Base-by-base conservation (phyloP, 2,113 vertebrate species). In the Girardinichthys multiradiatus region DNA sequence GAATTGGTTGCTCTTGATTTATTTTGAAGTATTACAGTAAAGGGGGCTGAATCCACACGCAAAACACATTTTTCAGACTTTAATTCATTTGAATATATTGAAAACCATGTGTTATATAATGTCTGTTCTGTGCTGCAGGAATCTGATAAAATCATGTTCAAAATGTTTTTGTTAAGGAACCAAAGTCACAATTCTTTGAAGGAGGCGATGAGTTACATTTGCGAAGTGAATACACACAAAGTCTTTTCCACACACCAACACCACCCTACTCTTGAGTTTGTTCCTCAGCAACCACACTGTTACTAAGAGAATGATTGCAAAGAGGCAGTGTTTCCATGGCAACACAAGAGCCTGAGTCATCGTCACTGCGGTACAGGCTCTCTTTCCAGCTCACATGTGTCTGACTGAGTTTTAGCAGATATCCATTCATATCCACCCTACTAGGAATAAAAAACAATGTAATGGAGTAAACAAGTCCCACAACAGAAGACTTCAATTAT, bases 221-320 rank as follows among this genome's bases (percentile, higher is more conserved):
- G 24, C 33, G 35, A 28, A 68, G 31, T 67, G 24, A 17, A 62
- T 54, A 76, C 68, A 64, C 59, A 51, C 33, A 19, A 45, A 45
- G 14, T 45, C 39, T 45, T 14, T 45, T 45, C 39, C 67, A 72
- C 39, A 74, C 62, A 81, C 82, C 39, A 45, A 76, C 58, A 70
- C 39, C 28, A 15, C 21, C 69, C 13, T 15, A 61, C 64, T 61
- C 63, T 48, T 45, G 0, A 28, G 59, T 76, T 72, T 62, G 74
- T 80, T 83, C 82, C 88, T 84, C 62, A 1, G 89, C 77, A 89
- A 90, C 91, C 17, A n/a, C 81, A 74, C 84, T 61, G 90, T 92
- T 92, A 82, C 90, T 86, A 89, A 88, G 91, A 86, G 89, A 91
- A 83, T 79, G 89, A 89, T 85, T 86, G 90, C 88, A 89, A 88